A percentile compares a stretch with the other conserved stretches of the same genome.
phyloP scores from a whole-genome alignment of 2,113 vertebrate genomes.

The Progne subis region DNA sequence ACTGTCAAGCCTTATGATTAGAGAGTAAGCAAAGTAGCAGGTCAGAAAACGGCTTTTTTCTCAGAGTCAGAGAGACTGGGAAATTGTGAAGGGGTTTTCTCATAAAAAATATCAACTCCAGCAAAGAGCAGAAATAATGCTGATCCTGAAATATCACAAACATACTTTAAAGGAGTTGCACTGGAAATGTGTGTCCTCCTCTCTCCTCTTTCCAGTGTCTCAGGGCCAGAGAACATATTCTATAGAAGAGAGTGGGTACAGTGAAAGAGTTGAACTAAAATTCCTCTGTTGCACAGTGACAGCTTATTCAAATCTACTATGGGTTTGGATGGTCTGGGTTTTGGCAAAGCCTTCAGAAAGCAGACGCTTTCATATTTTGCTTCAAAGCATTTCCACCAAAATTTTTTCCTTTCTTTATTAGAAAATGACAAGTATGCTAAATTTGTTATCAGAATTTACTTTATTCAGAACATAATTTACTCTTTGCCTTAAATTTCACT shows the following conservation, averaged over 20 bases:
- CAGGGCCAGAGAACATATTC: neutral
- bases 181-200: neutral
- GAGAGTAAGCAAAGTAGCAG: neutral
- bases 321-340: neutral
- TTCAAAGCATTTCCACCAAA: conserved; percentile 7
- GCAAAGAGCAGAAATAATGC: neutral
- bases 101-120: neutral
- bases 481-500: neutral
- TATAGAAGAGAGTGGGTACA: neutral
- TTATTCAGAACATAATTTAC: neutral
- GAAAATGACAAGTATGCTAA: neutral
- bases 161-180: neutral
- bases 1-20: neutral
- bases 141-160: neutral
- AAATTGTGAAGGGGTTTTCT: neutral
- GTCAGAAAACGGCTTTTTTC: neutral
- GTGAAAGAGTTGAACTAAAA: neutral
- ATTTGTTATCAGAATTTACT: neutral
- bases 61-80: neutral
- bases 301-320: neutral
- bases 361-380: neutral
- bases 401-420: neutral
- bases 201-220: neutral
- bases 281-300: neutral
- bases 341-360: neutral